Evolutionary conservation across 1,140 invertebrate genomes (phyloP).

Genomic region (Oedothorax gibbosus): DNA sequence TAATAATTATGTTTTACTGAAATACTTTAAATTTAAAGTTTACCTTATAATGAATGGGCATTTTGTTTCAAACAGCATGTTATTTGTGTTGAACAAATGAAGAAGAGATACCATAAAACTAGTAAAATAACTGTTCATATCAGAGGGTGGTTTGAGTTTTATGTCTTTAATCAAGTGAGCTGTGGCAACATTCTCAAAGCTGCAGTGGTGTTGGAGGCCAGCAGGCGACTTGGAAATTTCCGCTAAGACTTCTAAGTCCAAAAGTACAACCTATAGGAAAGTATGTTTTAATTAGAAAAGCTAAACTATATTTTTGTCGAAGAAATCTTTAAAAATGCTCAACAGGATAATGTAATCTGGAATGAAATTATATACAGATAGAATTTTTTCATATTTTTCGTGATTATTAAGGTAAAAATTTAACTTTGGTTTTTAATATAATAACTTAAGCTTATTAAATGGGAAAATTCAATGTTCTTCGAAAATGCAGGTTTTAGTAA

Average conservation of each 20-base stretch:
- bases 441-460: no score
- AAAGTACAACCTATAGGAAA: conserved; percentile 79
- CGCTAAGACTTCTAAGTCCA: conserved; percentile 89
- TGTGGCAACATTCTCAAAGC: conserved; percentile 53
- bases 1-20: no score
- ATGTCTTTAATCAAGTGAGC: conserved; percentile 63
- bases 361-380: no score
- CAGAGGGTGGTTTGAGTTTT: conserved; percentile 59
- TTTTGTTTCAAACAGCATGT: conserved; percentile 88
- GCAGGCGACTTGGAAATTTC: conserved; percentile 79
- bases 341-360: no score
- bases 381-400: no score
- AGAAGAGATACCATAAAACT: conserved; percentile 90
- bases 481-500: no score
- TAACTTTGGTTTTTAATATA: no score
- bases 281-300: neutral
- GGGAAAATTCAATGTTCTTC: no score
- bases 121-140: conserved; percentile 79
- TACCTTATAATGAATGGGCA: conserved; percentile 96
- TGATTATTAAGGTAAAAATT: no score
- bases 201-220: conserved; percentile 50
- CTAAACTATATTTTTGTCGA: no score
- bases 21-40: conserved; percentile 25
- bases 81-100: conserved; percentile 85
- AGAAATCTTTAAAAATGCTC: no score